phyloP scores from a whole-genome alignment of 2,113 vertebrate genomes.

The Colaptes auratus region DNA sequence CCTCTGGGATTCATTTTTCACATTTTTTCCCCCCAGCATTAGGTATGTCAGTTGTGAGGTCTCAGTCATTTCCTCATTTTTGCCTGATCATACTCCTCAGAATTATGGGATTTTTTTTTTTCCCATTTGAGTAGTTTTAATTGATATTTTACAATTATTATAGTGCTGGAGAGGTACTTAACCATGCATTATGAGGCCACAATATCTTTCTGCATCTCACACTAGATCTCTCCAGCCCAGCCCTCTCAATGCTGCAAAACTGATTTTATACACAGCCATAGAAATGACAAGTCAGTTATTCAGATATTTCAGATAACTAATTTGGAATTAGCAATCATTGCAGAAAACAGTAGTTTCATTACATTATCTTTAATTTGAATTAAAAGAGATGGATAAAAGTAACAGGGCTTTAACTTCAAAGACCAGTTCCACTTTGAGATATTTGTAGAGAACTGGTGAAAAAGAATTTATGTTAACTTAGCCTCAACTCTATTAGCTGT shows the following conservation, averaged over 20 bases:
- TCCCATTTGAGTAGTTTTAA: neutral
- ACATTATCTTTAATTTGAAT: neutral
- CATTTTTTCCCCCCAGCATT: too few species aligned
- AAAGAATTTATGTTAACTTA: neutral
- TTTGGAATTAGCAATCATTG: neutral
- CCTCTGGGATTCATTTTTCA: neutral
- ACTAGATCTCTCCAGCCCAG: neutral
- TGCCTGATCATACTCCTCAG: fast-evolving
- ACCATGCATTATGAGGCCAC: neutral
- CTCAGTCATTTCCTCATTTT: neutral
- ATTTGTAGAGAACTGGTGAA: neutral
- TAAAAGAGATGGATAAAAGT: neutral
- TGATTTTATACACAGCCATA: neutral
- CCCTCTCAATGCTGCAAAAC: neutral
- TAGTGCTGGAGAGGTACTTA: neutral
- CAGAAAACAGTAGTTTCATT: neutral
- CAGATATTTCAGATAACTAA: neutral
- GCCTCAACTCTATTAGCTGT: neutral
- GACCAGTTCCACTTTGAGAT: neutral
- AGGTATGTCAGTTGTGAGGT: neutral
- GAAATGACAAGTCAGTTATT: neutral
- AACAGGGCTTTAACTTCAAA: neutral
- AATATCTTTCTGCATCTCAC: neutral
- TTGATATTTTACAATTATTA: neutral
- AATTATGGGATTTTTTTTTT: neutral